Conservation (phyloP, 2,113 vertebrate species). For the Pedetes capensis region DNA sequence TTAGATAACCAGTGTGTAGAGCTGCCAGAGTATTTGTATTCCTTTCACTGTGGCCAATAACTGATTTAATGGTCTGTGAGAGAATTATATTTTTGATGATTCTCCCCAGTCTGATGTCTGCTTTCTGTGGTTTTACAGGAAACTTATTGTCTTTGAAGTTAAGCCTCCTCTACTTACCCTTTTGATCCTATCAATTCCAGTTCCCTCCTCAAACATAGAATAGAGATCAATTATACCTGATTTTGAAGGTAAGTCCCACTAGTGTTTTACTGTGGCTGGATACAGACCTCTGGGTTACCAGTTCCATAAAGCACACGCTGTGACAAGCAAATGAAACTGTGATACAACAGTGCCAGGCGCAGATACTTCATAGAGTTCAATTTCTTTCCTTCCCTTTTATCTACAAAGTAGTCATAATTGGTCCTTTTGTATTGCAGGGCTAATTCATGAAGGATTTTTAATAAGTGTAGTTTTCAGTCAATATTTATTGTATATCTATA, state of each 20-base stretch:
- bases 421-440: neutral
- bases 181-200: neutral
- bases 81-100: conserved; percentile 41
- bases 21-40: neutral
- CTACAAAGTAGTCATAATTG: neutral
- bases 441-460: neutral
- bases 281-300: neutral
- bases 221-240: neutral
- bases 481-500: neutral
- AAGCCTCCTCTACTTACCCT: neutral
- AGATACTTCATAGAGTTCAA: neutral
- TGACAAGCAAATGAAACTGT: neutral
- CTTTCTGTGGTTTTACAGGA: neutral
- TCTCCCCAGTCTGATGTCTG: neutral
- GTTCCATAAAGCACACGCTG: neutral
- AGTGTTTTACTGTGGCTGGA: neutral
- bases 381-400: neutral
- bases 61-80: conserved; percentile 5
- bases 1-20: conserved; percentile 15
- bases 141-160: conserved; percentile 31
- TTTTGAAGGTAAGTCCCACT: neutral
- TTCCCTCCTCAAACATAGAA: neutral
- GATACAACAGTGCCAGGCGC: neutral
- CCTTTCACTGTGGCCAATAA: conserved; percentile 29
- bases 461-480: neutral